These are phyloP conservation scores for Actinemys pallida DNA, from an alignment of 2,113 vertebrate genomes.

Conservation along the genomic window DNA sequence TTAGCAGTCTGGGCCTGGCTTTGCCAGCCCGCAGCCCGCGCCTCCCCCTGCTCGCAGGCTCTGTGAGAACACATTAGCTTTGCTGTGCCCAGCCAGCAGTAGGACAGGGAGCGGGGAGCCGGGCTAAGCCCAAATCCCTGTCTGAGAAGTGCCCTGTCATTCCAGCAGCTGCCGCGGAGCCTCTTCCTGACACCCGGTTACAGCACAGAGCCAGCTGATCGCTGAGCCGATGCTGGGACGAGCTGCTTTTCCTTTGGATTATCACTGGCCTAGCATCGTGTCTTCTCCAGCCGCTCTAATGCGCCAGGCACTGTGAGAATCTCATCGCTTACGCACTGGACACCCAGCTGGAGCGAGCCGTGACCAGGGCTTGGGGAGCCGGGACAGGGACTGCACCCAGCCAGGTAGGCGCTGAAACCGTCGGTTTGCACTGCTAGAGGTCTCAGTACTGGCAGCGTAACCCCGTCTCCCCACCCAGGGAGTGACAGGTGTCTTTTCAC, in stretches of 20 bases:
- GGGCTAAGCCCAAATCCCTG: not conserved
- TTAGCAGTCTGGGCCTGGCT: conserved; percentile 6
- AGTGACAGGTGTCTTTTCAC: no score
- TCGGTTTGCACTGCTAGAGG: not conserved
- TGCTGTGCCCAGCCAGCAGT: not conserved
- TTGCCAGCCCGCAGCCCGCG: not conserved
- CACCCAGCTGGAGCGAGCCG: conserved; percentile 5
- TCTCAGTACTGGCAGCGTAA: not conserved
- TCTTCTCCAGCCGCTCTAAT: not conserved
- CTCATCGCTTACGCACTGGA: not conserved
- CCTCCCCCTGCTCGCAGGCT: not conserved
- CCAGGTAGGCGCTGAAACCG: conserved; percentile 54
- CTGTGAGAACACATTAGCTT: not conserved
- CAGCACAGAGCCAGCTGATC: not conserved
- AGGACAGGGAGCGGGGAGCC: not conserved
- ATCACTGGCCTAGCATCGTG: not conserved
- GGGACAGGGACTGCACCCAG: not conserved
- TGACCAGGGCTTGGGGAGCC: not conserved
- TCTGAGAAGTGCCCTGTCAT: conserved; percentile 47
- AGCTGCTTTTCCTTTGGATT: conserved; percentile 39
- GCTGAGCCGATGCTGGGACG: not conserved
- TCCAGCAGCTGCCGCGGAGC: not conserved
- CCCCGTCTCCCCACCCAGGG: not conserved
- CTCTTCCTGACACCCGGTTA: not conserved
- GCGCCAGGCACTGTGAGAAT: not conserved